Base-by-base conservation (phyloP, 2,888 invertebrate genomes). In the Troilus luridus region DNA sequence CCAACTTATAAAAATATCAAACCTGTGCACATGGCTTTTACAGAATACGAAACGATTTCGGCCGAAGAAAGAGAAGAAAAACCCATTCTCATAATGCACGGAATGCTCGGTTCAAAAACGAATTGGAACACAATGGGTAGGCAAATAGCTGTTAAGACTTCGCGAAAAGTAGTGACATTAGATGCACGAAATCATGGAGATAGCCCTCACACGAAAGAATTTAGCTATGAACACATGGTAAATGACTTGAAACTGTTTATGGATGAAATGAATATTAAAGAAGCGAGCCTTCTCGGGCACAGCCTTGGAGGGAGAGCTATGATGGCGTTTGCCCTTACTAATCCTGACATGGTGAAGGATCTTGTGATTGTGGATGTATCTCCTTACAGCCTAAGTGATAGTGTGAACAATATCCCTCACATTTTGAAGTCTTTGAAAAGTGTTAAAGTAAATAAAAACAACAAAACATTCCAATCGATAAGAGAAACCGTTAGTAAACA, bases 171-270 rank as follows among this genome's bases (percentile, higher is more conserved):
- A 0, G 95, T 98, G 92, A 95, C 97, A 14, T 95, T 98, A 60
- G 99, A 99, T 94, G 97, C 97, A 9, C 95, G 99, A 93, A 99
- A 99, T 94, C 99, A 99, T 94, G 99, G 99, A 0, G 98, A 98
- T 92, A 98, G 98, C 93, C 97, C 97, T 0, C 98, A 98, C 94
- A 95, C 96, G 0, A 93, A 95, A 0, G 95, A 96, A 0, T 97
- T 98, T 94, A 95, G 95, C 56, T 98, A 98, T 93, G 94, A 95
- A 17, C 95, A 96, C 77, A 96, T 98, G 95, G 96, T 97, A 0
- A 95, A 95, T 91, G 99, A 99, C 94, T 93, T 98, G 6, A 94
- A 95, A 21, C 62, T 62, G 72, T 95, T 98, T 67, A 94, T 97
- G 92, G 95, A 96, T 92, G 95, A 96, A 92, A 24, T 92, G 92